phyloP scores from a whole-genome alignment of 2,113 vertebrate genomes.

The Hypanus sabinus region DNA sequence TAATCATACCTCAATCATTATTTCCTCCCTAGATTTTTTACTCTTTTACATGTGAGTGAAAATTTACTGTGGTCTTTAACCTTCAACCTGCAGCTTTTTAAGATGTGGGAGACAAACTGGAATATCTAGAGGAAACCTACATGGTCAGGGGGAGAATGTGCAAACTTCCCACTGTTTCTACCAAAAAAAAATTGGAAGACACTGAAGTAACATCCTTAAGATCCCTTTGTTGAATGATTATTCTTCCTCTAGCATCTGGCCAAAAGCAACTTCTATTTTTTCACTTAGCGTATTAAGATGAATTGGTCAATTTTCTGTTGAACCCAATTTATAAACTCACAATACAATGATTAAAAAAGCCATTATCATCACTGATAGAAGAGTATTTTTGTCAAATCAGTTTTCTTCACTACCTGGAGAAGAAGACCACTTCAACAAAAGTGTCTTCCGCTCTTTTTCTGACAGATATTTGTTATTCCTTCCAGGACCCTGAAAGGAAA shows the following conservation, averaged over 20 bases:
- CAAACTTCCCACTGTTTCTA: too few species aligned
- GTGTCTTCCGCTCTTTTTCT: background rate
- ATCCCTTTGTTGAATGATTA: background rate
- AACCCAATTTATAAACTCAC: background rate
- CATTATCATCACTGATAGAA: background rate
- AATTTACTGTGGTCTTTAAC: too few species aligned
- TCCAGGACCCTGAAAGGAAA: conserved; percentile 81
- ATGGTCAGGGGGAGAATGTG: too few species aligned
- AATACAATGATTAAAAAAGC: background rate
- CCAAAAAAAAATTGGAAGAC: too few species aligned
- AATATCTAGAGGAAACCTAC: too few species aligned
- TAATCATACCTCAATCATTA: too few species aligned
- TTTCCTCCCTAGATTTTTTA: too few species aligned
- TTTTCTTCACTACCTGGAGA: background rate
- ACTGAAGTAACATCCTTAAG: background rate
- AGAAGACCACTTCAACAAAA: too few species aligned
- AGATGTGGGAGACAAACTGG: too few species aligned
- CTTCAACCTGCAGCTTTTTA: too few species aligned
- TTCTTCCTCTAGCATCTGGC: background rate
- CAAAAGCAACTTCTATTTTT: background rate
- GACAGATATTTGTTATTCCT: conserved; percentile 39
- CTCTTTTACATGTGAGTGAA: too few species aligned
- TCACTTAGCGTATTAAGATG: background rate
- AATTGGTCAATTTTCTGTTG: background rate
- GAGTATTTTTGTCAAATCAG: background rate